Evolutionary conservation across 2,113 vertebrate genomes (phyloP), one percentile per base, ranked within the genome.

Genomic region (Rhegmatorhina hoffmannsi): DNA sequence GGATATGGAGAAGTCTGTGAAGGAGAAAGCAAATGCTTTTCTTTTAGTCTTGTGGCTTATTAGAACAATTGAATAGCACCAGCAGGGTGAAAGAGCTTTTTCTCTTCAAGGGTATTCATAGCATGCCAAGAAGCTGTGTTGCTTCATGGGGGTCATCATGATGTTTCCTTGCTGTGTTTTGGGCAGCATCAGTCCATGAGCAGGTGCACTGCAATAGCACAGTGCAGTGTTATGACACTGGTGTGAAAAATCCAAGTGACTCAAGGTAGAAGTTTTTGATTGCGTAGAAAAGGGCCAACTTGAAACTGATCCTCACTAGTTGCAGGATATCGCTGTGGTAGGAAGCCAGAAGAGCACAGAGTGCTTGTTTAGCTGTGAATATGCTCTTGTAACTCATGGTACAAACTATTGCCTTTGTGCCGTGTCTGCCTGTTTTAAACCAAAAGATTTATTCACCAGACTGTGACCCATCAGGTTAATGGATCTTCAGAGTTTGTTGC

Each of bases 251-350:
- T 86, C 62, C 0, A 0, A 74, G 31, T 96, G 88, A 92, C 77
- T 87, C 81, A 86, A 93, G 90, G 93, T 84, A 95, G 60, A 93
- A 74, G 73, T 84, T 86, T 96, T 80, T 94, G 69, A 79, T n/a
- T 21, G 0, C 6, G 0, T 86, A 84, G 72, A 75, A 78, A 92
- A 87, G 44, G 36, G 60, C 44, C 74, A 84, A 1, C 62, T 72
- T 86, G 90, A 95, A 96, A 94, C 10, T 83, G 88, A 90, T 93
- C 86, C 73, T 89, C 36, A 6, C 18, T 50, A 60, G 81, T 53
- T 78, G 50, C 76, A 75, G 88, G 31, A 53, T 24, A 53, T 74
- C 53, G 10, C 49, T 75, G n/a, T 50, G 68, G 44, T 13, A 60
- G 79, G 33, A 90, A 94, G 67, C 36, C 25, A 20, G 24, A 50